Evolutionary conservation across 64 coral and sea anemone genomes (phyloP), one percentile per base, ranked within the genome.

Genomic region (Actinia equina): DNA sequence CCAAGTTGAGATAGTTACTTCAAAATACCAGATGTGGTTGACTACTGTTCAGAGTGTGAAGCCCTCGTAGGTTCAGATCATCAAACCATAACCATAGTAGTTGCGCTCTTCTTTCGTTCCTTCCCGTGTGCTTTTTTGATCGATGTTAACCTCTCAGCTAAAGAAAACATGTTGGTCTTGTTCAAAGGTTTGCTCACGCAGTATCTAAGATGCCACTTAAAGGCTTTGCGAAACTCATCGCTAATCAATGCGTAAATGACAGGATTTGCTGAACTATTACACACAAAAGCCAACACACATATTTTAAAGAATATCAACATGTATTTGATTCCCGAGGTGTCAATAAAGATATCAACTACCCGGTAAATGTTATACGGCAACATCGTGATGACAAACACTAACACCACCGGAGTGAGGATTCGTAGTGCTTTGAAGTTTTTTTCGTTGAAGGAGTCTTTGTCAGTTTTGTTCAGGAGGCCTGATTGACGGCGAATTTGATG

Each of bases 191-290:
- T 83, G 5, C 77, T 86, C 0, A 27, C 26, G 27, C 94, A 96
- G 17, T 87, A 87, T 13, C 71, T 59, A 11, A 96, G 15, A 49
- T 96, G 91, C 88, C 88, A 90, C 53, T 90, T 93, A 23, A 96
- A 96, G 8, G 91, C 94, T 53, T 89, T 92, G 23, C 94, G 91
- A 77, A 96, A 96, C 58, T 96, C 94, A 43, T 85, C 94, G 44
- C 94, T 93, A 79, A 96, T 89, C 57, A 96, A 74, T 44, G 94
- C 88, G 43, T 96, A 96, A 61, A 96, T 96, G 18, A 96, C 84
- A 6, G 94, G 94, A 88, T 96, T 96, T 64, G 91, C 94, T 19
- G 94, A 96, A 46, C 94, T 96, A 63, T 96, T 96, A 80, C 94
- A 96, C 20, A 96, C 91, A 79, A 96, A 96, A 53, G 77, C 91